Evolutionary conservation across 2,888 invertebrate genomes (phyloP), one percentile per base, ranked within the genome.

Genomic region (Penaeus monodon): DNA sequence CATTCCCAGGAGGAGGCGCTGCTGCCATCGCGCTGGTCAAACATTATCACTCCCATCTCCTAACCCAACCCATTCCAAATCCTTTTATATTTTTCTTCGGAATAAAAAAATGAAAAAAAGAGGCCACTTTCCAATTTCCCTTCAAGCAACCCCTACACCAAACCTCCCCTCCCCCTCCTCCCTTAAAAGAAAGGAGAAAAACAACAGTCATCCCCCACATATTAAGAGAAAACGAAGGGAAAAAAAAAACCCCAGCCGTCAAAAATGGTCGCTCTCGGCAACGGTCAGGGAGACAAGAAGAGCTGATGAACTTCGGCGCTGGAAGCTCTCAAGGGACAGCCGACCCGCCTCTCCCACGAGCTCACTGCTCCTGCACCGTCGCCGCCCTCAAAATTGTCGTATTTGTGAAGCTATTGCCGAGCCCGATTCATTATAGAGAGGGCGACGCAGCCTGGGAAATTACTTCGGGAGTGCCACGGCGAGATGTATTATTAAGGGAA

Each of bases 221-320:
- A 57, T 14, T 57, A 12, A 57, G 17, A 57, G 17, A 57, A 57
- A 57, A 57, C 57, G 57, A 1, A 2, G 1, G 14, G 14, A 57
- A 14, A 14, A 49, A 49, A 49, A 49, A 49, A 33, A 33, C 33
- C 33, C 57, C 1, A 57, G 14, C 14, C 57, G 14, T 57, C 57
- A 57, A 57, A 57, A 57, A 57, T 57, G 17, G 57, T 57, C 57
- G 14, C 14, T 17, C 57, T 57, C 57, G 78, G 80, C 38, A 79
- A 80, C 79, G 85, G 85, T 76, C 85, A 81, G 64, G 81, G 81
- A 85, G 81, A 85, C 85, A 85, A 85, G 85, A 64, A 80, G 65
- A 85, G 49, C 81, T 85, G 85, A 85, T 85, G 85, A 85, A 80
- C 81, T 85, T 74, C 76, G 81, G 85, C 65, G 22, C 29, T 73